phyloP scores from a whole-genome alignment of 2,888 invertebrate species.

The Drosophila koepferae region DNA sequence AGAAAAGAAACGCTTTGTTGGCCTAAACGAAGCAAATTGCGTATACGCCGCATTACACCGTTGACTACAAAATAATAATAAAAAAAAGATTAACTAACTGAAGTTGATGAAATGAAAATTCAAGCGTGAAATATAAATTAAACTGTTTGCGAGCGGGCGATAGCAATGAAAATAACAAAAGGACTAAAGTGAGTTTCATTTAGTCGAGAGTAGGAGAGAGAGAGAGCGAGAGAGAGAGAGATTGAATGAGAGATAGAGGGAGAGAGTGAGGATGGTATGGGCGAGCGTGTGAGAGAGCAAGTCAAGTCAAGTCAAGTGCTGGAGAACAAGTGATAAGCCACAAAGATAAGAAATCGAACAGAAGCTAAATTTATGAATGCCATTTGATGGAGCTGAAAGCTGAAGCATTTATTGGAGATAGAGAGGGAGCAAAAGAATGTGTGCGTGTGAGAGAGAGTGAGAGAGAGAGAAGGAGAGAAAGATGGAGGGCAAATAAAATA shows the following conservation, averaged over 20 bases:
- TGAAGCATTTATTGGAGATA: not conserved
- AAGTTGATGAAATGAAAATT: constrained; percentile 22
- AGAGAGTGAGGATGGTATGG: not conserved
- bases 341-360: constrained; percentile 8
- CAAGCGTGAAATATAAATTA: constrained; percentile 64
- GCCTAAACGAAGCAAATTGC: constrained; percentile 8
- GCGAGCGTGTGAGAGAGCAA: not conserved
- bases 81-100: not conserved
- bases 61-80: constrained; percentile 1
- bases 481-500: not conserved
- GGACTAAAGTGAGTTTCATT: constrained; percentile 16
- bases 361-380: not conserved
- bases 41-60: constrained; percentile 27
- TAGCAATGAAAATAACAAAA: constrained; percentile 44
- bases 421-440: not conserved
- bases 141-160: constrained; percentile 54
- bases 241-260: not conserved
- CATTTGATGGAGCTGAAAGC: not conserved
- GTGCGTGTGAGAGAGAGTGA: too few species aligned
- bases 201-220: not conserved
- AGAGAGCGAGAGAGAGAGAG: not conserved
- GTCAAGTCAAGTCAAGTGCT: not conserved
- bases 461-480: not conserved
- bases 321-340: constrained; percentile 6
- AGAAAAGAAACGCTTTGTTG: not conserved